These are phyloP conservation scores for Probosciger aterrimus DNA, from an alignment of 2,113 vertebrate genomes.

Conservation along the genomic window DNA sequence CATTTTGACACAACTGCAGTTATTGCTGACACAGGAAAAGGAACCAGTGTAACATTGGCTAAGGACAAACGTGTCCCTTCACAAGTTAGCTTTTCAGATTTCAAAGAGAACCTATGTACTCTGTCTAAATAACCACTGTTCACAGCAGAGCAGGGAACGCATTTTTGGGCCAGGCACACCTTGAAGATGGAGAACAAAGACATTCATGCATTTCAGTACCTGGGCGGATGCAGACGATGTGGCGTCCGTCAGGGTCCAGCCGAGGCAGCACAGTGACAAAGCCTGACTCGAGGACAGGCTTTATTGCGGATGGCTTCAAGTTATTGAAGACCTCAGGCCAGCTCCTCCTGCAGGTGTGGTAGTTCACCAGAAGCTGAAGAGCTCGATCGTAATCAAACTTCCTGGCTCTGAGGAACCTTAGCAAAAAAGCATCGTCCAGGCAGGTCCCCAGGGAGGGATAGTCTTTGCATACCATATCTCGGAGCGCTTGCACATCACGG, in stretches of 20 bases:
- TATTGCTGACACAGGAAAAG: not conserved
- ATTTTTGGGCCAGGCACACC: not conserved
- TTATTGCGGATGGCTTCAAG: conserved; percentile 88
- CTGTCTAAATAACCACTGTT: not conserved
- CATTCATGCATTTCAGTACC: conserved; percentile 68
- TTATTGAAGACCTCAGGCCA: conserved; percentile 96
- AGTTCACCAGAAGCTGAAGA: conserved; percentile 92
- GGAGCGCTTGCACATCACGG: conserved; percentile 91
- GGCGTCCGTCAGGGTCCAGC: conserved; percentile 87
- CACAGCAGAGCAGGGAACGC: not conserved
- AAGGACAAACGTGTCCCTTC: not conserved
- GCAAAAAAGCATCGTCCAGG: conserved; percentile 90
- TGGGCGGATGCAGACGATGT: conserved; percentile 89
- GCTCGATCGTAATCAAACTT: conserved; percentile 98
- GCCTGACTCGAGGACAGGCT: conserved; percentile 88
- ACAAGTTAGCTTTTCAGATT: not conserved
- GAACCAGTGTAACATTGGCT: not conserved
- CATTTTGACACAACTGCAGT: not conserved
- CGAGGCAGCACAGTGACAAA: conserved; percentile 92
- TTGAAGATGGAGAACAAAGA: accelerated
- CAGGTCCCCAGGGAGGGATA: conserved; percentile 87
- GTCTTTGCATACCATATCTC: conserved; percentile 97
- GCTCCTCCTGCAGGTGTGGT: conserved; percentile 87
- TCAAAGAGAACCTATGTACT: not conserved
- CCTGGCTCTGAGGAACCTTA: conserved; percentile 94